phyloP scores from a whole-genome alignment of 2,797 vertebrate genomes.

The Centropyge bicolor region DNA sequence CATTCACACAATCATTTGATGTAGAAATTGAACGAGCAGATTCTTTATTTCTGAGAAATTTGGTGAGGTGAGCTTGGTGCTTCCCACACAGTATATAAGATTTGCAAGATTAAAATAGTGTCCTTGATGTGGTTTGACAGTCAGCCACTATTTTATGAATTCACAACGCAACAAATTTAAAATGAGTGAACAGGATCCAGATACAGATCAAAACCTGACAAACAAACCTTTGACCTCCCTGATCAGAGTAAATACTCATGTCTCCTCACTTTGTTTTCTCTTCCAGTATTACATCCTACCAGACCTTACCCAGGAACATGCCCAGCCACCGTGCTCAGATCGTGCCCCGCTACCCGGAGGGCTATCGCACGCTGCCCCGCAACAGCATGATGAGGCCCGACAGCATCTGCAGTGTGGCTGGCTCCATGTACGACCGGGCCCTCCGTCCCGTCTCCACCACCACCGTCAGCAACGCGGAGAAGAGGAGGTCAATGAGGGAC shows the following conservation, averaged over 20 bases:
- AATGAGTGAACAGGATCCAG: no score
- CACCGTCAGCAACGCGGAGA: slow-evolving; percentile 84
- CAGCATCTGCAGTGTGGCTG: slow-evolving; percentile 87
- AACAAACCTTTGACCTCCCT: not conserved
- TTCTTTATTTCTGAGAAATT: no score
- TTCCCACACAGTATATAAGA: not conserved
- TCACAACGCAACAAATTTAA: no score
- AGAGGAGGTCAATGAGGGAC: slow-evolving; percentile 91
- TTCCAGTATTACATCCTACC: slow-evolving; percentile 91
- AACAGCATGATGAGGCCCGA: slow-evolving; percentile 90
- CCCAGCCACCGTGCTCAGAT: slow-evolving; percentile 92
- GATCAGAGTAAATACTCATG: not conserved
- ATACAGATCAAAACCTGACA: not conserved
- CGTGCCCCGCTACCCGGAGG: slow-evolving; percentile 91
- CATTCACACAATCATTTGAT: no score
- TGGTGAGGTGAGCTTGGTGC: not conserved
- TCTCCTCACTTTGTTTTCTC: not conserved
- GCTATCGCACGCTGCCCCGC: slow-evolving; percentile 93
- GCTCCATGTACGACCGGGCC: slow-evolving; percentile 83
- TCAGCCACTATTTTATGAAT: no score
- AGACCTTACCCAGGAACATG: slow-evolving; percentile 96
- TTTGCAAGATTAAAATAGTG: no score
- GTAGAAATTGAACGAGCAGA: no score
- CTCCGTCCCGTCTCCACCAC: slow-evolving; percentile 66
- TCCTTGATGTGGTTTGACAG: no score